Evolutionary conservation across 2,113 vertebrate species (phyloP).

Genomic region (Caracal caracal): DNA sequence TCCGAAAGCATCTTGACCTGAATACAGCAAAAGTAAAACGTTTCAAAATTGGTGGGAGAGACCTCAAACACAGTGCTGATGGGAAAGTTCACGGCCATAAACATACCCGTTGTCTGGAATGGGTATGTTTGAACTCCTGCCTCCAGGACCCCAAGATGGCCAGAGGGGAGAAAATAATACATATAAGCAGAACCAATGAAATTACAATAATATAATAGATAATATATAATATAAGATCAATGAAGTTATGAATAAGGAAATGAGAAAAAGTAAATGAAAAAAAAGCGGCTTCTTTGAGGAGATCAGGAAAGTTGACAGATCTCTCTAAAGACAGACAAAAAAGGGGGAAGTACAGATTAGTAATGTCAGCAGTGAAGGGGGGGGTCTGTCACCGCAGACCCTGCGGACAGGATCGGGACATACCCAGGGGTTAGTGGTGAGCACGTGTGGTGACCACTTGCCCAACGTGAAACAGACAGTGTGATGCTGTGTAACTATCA

Average conservation of each 20-base stretch:
- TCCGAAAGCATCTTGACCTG: neutral
- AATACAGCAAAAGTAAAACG: neutral
- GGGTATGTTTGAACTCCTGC: neutral
- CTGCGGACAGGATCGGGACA: neutral
- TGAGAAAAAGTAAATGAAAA: neutral
- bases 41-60: neutral
- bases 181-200: neutral
- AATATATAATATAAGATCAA: neutral
- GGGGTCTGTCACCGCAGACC: neutral
- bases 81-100: neutral
- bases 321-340: neutral
- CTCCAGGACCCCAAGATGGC: neutral
- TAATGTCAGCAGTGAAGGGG: neutral
- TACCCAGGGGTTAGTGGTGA: neutral
- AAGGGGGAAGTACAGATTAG: neutral
- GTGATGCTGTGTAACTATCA: neutral
- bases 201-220: neutral
- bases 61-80: too few relatives aligned
- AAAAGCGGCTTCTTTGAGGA: neutral
- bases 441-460: neutral
- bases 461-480: neutral
- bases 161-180: neutral
- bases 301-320: neutral
- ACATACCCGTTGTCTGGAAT: neutral
- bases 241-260: neutral